A percentile compares a stretch with the other conserved stretches of the same genome.
Conservation (phyloP, 2,113 vertebrate genomes). For the Procavia capensis region DNA sequence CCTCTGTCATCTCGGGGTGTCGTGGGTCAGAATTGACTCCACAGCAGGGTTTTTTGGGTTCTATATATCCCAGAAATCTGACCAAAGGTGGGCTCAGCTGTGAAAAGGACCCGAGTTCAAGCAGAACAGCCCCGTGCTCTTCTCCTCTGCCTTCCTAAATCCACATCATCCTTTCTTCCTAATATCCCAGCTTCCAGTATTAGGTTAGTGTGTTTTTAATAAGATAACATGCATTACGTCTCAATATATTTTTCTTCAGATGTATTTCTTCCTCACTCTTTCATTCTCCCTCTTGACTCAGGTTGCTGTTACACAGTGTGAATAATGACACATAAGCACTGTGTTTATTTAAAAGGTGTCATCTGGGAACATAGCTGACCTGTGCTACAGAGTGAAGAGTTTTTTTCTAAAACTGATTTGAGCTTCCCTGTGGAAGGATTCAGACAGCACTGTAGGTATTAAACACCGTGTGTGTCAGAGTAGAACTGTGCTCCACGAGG, state of each 20-base stretch:
- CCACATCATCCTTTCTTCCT: background rate
- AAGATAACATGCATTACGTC: background rate
- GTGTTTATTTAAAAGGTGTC: slow-evolving; percentile 79
- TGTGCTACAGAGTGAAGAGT: slow-evolving; percentile 62
- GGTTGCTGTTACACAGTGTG: background rate
- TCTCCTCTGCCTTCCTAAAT: background rate
- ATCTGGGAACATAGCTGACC: slow-evolving; percentile 63
- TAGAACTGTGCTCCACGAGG: background rate
- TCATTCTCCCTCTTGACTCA: background rate
- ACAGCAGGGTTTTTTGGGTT: too few relatives aligned
- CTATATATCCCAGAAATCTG: background rate
- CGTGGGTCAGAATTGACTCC: too few relatives aligned
- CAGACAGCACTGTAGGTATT: slow-evolving; percentile 62
- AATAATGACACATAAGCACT: slow-evolving; percentile 58
- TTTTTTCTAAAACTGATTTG: slow-evolving; percentile 68
- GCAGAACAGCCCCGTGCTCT: background rate
- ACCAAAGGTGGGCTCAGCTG: background rate
- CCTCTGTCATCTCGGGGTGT: too few relatives aligned
- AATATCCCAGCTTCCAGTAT: fast-evolving
- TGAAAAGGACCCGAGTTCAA: background rate
- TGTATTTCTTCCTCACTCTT: background rate
- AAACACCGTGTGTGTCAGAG: background rate
- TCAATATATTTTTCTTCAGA: background rate
- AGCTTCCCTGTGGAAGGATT: slow-evolving; percentile 67
- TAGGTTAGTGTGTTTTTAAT: background rate